Evolutionary conservation across 92 coral and sea anemone genomes (phyloP).

Genomic region (Muricea muricata): DNA sequence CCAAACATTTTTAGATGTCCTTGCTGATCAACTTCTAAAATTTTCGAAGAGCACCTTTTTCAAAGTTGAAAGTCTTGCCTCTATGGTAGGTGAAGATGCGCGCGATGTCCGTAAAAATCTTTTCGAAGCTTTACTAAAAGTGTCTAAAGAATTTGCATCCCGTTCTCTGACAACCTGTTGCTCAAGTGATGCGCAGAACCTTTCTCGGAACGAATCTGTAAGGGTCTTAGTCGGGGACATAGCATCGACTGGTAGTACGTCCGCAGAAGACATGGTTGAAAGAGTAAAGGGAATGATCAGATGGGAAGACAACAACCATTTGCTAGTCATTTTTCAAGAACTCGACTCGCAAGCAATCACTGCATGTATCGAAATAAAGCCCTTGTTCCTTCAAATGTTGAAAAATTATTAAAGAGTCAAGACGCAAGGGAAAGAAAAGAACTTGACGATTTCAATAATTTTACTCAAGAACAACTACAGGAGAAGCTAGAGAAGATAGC

Average conservation of each 20-base stretch:
- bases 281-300: constrained; percentile 34
- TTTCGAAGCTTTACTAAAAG: constrained; percentile 1
- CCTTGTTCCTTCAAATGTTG: constrained; percentile 24
- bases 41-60: constrained; percentile 27
- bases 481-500: constrained; percentile 12
- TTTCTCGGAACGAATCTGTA: not conserved
- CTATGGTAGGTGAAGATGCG: constrained; percentile 2
- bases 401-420: constrained; percentile 25
- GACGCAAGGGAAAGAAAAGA: not conserved
- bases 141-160: constrained; percentile 19
- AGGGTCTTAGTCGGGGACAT: not conserved
- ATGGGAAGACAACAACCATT: constrained; percentile 39
- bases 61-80: constrained; percentile 2
- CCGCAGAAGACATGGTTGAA: constrained; percentile 30
- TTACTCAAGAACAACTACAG: constrained; percentile 32
- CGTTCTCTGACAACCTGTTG: constrained; percentile 5
- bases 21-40: constrained; percentile 36
- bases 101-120: constrained; percentile 3
- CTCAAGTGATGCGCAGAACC: not conserved
- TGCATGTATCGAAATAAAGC: not conserved
- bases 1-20: constrained; percentile 13
- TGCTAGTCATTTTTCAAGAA: constrained; percentile 13
- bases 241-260: not conserved
- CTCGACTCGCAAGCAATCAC: constrained; percentile 9
- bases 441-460: constrained; percentile 13